These are phyloP conservation scores for Sarcophaga carnaria DNA, from an alignment of 2,888 invertebrate genomes.

Conservation along the genomic window DNA sequence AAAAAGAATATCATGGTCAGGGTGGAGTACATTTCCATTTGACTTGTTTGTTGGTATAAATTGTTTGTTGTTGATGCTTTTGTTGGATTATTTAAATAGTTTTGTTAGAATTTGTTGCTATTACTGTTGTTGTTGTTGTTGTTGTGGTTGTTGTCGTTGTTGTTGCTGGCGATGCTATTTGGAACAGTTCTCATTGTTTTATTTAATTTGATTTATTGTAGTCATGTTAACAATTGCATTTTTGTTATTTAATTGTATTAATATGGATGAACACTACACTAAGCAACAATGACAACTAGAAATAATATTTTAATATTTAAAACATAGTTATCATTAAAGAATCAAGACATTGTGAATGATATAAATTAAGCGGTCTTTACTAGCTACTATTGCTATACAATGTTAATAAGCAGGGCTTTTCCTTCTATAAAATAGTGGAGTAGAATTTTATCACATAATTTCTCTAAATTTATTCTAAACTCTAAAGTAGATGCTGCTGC, in stretches of 20 bases:
- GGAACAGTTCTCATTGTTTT: slow-evolving; percentile 49
- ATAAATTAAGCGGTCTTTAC: no score
- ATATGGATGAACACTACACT: neutral
- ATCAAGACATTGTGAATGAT: no score
- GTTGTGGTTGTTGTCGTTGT: neutral
- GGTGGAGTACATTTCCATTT: neutral
- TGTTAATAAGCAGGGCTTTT: no score
- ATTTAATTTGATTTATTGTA: slow-evolving; percentile 66
- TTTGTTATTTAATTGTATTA: slow-evolving; percentile 28
- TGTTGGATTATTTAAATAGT: slow-evolving; percentile 25
- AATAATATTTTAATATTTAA: neutral
- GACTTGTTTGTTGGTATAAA: neutral
- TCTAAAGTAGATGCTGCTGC: no score
- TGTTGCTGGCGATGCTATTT: slow-evolving; percentile 33
- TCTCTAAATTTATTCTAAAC: no score
- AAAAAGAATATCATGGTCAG: neutral
- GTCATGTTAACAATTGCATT: slow-evolving; percentile 46
- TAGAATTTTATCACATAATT: no score
- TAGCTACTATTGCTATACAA: no score
- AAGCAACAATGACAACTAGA: neutral
- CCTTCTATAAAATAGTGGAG: no score
- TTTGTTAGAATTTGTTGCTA: slow-evolving; percentile 31
- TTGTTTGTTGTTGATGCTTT: slow-evolving; percentile 31
- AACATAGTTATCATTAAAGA: no score
- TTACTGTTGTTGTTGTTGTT: neutral